phyloP scores from a whole-genome alignment of 2,113 vertebrate genomes.

The Nycticryphes semicollaris region DNA sequence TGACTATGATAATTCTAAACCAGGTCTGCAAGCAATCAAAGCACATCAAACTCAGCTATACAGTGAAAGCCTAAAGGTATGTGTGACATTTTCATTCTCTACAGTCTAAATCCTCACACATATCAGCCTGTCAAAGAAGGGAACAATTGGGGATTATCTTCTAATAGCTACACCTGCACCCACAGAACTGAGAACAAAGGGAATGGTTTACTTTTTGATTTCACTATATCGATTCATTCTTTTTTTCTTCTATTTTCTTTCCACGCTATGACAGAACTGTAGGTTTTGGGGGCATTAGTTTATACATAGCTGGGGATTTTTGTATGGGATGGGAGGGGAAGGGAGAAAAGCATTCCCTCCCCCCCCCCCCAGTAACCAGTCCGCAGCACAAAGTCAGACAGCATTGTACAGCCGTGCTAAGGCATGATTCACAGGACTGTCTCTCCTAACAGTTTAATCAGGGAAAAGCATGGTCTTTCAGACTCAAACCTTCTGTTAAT shows the following conservation, averaged over 20 bases:
- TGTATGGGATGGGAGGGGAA: not conserved
- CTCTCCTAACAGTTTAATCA: not conserved
- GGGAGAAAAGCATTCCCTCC: not conserved
- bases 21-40: slow-evolving; percentile 43
- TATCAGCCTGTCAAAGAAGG: slow-evolving; percentile 24
- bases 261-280: not conserved
- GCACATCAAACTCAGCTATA: slow-evolving; percentile 55
- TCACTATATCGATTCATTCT: not conserved
- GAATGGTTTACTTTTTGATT: not conserved
- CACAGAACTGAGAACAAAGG: not conserved
- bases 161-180: not conserved
- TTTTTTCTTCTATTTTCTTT: not conserved
- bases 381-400: not conserved
- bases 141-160: slow-evolving; percentile 41
- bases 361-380: not conserved
- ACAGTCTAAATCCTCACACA: slow-evolving; percentile 46
- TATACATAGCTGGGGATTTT: not conserved
- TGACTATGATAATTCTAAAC: slow-evolving; percentile 46
- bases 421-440: not conserved
- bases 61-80: slow-evolving; percentile 37
- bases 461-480: not conserved
- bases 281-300: not conserved
- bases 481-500: not conserved
- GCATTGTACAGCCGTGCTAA: not conserved
- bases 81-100: slow-evolving; percentile 55